Conservation (phyloP, 2,113 vertebrate species). For the Oreochromis spilurus region DNA sequence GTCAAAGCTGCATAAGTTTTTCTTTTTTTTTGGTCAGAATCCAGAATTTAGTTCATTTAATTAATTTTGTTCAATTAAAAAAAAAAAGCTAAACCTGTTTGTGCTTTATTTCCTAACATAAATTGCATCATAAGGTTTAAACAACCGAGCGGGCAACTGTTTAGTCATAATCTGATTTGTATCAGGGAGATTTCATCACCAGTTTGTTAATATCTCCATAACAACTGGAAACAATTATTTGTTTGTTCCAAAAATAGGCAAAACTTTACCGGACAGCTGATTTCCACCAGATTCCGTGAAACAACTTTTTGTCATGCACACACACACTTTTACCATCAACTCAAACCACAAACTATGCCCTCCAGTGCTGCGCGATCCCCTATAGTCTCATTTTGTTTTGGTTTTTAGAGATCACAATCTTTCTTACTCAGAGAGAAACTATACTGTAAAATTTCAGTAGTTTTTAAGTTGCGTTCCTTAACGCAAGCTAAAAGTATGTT, state of each 20-base stretch:
- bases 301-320: background rate
- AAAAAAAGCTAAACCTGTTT: background rate
- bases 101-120: background rate
- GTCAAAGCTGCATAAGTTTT: background rate
- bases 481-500: background rate
- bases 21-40: background rate
- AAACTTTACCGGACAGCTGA: constrained; percentile 32
- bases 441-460: background rate
- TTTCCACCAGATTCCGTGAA: constrained; percentile 42
- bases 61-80: background rate
- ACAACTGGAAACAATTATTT: constrained; percentile 5
- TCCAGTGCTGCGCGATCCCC: background rate
- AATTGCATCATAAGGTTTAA: background rate
- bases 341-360: constrained; percentile 48
- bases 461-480: background rate
- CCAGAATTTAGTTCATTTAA: background rate
- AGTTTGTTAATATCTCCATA: background rate
- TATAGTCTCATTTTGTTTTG: background rate
- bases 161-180: background rate
- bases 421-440: background rate
- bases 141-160: background rate
- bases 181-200: background rate
- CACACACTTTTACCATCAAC: constrained; percentile 42
- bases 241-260: constrained; percentile 4
- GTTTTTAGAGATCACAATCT: constrained; percentile 5